Base-by-base conservation (phyloP, 2,888 invertebrate genomes). In the Tholera decimalis region DNA sequence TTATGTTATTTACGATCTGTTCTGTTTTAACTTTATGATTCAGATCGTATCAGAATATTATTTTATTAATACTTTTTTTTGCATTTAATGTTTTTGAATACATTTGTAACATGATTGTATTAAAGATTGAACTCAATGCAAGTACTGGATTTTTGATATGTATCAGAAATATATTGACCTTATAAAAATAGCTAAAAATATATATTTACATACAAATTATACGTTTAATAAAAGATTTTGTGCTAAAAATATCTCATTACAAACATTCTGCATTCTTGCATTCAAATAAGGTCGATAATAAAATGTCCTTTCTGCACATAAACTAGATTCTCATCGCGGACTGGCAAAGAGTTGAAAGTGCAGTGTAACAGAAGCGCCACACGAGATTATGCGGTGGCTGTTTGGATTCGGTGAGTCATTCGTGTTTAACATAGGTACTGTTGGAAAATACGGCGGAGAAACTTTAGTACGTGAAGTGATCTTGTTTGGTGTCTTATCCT, bases 291-390 rank as follows among this genome's bases (percentile, higher is more conserved):
- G 15, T 53, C 9, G 47, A 63, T 56, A 53, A 35, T 71, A 57
- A 61, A 77, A 68, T 43, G 63, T 62, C n/a, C 11, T 55, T 74
- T 39, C 30, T 55, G 56, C 20, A 33, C 9, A 35, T 53, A 43
- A 43, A 26, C 56, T 43, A 57, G 69, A 70, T 76, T 63, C 47
- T 33, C 44, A 75, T 80, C 78, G 55, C 50, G 50, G 58, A n/a
- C n/a, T 37, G 39, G 28, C 53, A 35, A 49, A 71, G 60, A 63
- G 54, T 50, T 66, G 46, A 41, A 28, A 28, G 15, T 59, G 30
- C 22, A 51, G 28, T 47, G 57, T 18, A 47, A 67, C 43, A 67
- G 50, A 57, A 47, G 47, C 26, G 57, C 41, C 57, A 62, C 18
- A 62, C 47, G 18, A 72, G 39, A 72, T 72, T 28, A 22, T 8